Evolutionary conservation across 2,113 vertebrate genomes (phyloP).

Genomic region (Mustelus asterias): DNA sequence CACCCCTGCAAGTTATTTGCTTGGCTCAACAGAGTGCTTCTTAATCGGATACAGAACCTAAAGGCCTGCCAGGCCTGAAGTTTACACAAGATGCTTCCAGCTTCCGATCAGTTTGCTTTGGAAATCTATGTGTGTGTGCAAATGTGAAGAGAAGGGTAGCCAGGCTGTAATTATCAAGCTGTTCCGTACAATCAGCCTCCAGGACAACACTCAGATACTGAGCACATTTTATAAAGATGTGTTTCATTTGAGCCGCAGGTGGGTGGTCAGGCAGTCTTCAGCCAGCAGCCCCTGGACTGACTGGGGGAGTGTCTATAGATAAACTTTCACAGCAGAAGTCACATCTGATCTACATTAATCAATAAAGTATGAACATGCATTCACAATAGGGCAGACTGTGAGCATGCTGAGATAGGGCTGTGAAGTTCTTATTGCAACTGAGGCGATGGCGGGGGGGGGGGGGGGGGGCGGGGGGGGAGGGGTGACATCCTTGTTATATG

Average conservation of each 20-base stretch:
- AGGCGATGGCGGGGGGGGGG: background rate
- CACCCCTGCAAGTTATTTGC: background rate
- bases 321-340: constrained; percentile 38
- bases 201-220: constrained; percentile 21
- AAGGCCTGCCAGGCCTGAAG: background rate
- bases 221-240: constrained; percentile 32
- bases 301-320: constrained; percentile 14
- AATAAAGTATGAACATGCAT: constrained; percentile 38
- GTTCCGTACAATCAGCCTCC: background rate
- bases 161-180: constrained; percentile 1
- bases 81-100: background rate
- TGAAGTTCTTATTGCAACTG: background rate
- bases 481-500: background rate
- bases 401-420: constrained; percentile 28
- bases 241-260: constrained; percentile 10
- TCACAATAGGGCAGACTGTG: constrained; percentile 36
- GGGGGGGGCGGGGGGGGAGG: background rate
- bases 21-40: background rate
- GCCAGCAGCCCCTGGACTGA: background rate
- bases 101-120: background rate
- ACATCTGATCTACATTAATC: constrained; percentile 37
- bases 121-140: background rate
- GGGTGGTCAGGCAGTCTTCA: constrained; percentile 27
- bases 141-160: background rate
- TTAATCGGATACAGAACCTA: background rate